Evolutionary conservation across 2,888 invertebrate genomes (phyloP).

Genomic region (Parnassius mnemosyne): DNA sequence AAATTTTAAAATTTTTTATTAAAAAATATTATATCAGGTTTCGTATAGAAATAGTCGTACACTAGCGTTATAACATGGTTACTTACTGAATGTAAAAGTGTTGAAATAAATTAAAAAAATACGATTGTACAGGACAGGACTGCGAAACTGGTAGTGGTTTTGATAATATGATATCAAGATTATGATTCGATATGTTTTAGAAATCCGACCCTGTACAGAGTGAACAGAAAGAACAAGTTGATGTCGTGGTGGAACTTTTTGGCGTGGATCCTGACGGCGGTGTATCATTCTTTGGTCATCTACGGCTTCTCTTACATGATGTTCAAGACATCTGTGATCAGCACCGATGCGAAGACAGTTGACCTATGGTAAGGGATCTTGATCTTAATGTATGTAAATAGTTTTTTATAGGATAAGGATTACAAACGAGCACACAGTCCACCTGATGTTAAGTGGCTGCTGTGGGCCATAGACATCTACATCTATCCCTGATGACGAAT

Average conservation of each 20-base stretch:
- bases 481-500: too few relatives aligned
- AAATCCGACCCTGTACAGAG: slow-evolving; percentile 85
- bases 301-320: slow-evolving; percentile 77
- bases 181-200: slow-evolving; percentile 39
- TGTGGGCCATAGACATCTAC: too few relatives aligned
- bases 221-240: slow-evolving; percentile 81
- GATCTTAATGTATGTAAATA: neutral
- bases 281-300: slow-evolving; percentile 84
- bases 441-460: too few relatives aligned
- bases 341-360: slow-evolving; percentile 71
- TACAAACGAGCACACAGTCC: too few relatives aligned
- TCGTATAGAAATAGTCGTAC: too few relatives aligned
- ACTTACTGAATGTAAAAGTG: too few relatives aligned
- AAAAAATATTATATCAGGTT: too few relatives aligned
- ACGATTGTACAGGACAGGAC: too few relatives aligned
- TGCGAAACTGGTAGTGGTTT: neutral
- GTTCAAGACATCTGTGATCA: slow-evolving; percentile 72
- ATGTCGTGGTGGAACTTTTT: slow-evolving; percentile 83
- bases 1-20: too few relatives aligned
- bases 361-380: slow-evolving; percentile 70
- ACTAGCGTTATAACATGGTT: too few relatives aligned
- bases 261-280: slow-evolving; percentile 80
- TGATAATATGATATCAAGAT: neutral
- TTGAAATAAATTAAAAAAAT: too few relatives aligned
- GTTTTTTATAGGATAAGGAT: too few relatives aligned